phyloP scores from a whole-genome alignment of 2,888 invertebrate genomes.

The Ochlodes sylvanus region DNA sequence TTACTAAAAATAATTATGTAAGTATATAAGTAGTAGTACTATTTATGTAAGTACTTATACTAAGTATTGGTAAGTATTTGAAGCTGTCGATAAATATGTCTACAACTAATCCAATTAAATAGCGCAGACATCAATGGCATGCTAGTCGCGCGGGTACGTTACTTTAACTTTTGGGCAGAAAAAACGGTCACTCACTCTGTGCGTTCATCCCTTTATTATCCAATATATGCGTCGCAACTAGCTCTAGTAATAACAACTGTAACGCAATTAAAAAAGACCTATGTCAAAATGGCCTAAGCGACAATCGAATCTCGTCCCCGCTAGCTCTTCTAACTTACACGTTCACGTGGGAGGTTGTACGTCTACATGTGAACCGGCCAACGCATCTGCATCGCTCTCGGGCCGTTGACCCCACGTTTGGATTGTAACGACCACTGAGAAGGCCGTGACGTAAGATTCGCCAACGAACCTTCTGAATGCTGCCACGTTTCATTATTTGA shows the following conservation, averaged over 20 bases:
- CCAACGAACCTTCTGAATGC: conserved; percentile 56
- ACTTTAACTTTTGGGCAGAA: no score
- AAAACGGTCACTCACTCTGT: no score
- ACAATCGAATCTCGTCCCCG: conserved; percentile 45
- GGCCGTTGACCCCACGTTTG: conserved; percentile 67
- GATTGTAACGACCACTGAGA: conserved; percentile 71
- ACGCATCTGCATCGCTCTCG: conserved; percentile 76
- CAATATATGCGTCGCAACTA: neutral
- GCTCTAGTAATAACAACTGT: no score
- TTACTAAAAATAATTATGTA: no score
- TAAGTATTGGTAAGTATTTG: no score
- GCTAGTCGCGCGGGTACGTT: no score
- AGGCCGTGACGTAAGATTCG: conserved; percentile 72
- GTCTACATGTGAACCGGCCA: conserved; percentile 76
- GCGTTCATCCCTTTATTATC: neutral
- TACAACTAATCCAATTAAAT: no score
- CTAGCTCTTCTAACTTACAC: conserved; percentile 48
- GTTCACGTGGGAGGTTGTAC: conserved; percentile 80
- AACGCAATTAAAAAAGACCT: no score
- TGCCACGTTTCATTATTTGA: conserved; percentile 17
- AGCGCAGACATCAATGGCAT: no score
- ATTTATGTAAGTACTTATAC: no score
- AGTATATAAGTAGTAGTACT: no score
- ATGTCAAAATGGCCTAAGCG: neutral
- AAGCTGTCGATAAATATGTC: no score